These are phyloP conservation scores for Urosaurus nigricauda DNA, from an alignment of 2,797 vertebrate genomes.

Conservation along the genomic window DNA sequence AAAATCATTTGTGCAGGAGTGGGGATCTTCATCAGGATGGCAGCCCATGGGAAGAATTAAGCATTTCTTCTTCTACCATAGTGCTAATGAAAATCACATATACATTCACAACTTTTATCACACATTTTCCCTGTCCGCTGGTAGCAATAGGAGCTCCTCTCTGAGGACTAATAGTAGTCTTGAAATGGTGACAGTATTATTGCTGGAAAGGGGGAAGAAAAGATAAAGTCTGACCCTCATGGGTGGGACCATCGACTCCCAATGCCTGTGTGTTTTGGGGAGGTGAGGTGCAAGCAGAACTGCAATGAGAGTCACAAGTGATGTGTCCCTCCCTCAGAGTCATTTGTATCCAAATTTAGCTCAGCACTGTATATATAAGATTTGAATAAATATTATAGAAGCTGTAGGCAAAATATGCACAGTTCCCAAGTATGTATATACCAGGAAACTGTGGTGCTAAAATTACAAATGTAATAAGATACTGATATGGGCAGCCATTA, in stretches of 20 bases:
- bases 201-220: neutral
- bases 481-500: slow-evolving; percentile 46
- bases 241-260: neutral
- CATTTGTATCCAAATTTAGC: neutral
- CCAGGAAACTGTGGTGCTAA: slow-evolving; percentile 13
- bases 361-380: neutral
- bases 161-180: neutral
- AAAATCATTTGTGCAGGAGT: neutral
- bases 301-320: neutral
- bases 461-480: slow-evolving; percentile 61
- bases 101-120: neutral
- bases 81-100: neutral
- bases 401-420: neutral
- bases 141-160: neutral
- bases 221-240: neutral
- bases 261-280: neutral
- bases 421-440: neutral
- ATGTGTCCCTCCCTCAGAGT: too few relatives aligned
- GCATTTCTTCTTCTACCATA: neutral
- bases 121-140: neutral
- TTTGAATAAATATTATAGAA: neutral
- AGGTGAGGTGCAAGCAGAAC: neutral
- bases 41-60: neutral
- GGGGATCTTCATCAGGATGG: neutral
- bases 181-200: too few relatives aligned